Evolutionary conservation across 2,113 vertebrate genomes (phyloP).

Genomic region (Archocentrus centrarchus): DNA sequence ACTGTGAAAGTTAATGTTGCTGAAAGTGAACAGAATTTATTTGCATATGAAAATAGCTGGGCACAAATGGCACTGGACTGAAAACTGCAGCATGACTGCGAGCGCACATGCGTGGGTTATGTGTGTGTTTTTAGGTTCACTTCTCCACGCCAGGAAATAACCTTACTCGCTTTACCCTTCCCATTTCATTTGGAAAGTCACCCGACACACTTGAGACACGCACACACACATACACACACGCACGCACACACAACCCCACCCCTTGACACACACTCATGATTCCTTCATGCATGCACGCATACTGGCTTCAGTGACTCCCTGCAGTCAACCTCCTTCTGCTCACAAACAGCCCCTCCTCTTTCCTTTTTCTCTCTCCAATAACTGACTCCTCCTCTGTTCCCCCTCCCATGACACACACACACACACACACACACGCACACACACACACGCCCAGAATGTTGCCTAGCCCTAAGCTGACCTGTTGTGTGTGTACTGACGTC

Average conservation of each 20-base stretch:
- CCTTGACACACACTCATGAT: slow-evolving; percentile 66
- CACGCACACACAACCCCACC: slow-evolving; percentile 48
- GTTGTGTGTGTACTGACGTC: slow-evolving; percentile 80
- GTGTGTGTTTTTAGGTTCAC: slow-evolving; percentile 48
- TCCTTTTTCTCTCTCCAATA: slow-evolving; percentile 72
- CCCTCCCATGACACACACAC: slow-evolving; percentile 35
- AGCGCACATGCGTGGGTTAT: slow-evolving; percentile 18
- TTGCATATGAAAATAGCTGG: slow-evolving; percentile 55
- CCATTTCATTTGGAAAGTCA: slow-evolving; percentile 70
- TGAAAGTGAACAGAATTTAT: slow-evolving; percentile 44
- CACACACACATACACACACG: slow-evolving; percentile 8
- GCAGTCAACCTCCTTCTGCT: slow-evolving; percentile 75
- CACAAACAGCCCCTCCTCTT: slow-evolving; percentile 74
- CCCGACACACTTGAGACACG: slow-evolving; percentile 38
- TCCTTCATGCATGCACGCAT: slow-evolving; percentile 68
- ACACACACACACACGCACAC: slow-evolving; percentile 43
- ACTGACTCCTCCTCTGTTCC: slow-evolving; percentile 57
- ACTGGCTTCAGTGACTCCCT: slow-evolving; percentile 73
- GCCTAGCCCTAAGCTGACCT: slow-evolving; percentile 80
- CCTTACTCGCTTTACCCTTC: slow-evolving; percentile 67
- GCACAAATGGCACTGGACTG: slow-evolving; percentile 31
- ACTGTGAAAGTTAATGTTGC: slow-evolving; percentile 26
- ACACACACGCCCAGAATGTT: slow-evolving; percentile 42
- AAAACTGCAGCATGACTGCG: slow-evolving; percentile 31
- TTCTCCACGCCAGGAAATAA: slow-evolving; percentile 69